phyloP scores from a whole-genome alignment of 2,113 vertebrate genomes.

The Pelusios castaneus region DNA sequence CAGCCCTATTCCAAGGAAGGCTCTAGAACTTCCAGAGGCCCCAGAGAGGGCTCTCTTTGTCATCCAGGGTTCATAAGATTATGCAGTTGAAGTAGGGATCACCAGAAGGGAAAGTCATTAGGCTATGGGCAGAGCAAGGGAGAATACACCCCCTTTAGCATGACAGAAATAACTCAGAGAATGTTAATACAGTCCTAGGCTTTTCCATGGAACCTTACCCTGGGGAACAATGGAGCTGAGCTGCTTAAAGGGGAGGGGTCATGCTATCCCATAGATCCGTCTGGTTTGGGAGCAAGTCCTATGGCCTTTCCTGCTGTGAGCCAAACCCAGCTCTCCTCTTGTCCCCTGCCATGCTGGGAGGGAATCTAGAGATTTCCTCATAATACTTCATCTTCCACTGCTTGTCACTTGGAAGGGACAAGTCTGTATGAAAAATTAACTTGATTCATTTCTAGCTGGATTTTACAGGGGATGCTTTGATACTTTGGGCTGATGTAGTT shows the following conservation, averaged over 20 bases:
- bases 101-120: background rate
- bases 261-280: constrained; percentile 22
- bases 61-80: background rate
- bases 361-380: constrained; percentile 38
- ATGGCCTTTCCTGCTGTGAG: constrained; percentile 43
- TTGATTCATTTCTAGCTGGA: constrained; percentile 32
- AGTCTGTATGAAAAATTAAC: constrained; percentile 40
- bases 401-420: background rate
- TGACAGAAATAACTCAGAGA: background rate
- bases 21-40: background rate
- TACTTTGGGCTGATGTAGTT: constrained; percentile 33
- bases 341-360: constrained; percentile 46
- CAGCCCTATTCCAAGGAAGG: background rate
- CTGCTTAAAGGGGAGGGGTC: constrained; percentile 61
- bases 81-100: background rate
- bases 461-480: constrained; percentile 42
- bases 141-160: background rate
- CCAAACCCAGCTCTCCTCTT: constrained; percentile 57
- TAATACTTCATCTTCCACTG: constrained; percentile 44
- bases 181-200: background rate
- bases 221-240: constrained; percentile 24
- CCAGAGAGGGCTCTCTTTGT: background rate
- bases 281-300: constrained; percentile 64
- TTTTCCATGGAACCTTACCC: background rate
- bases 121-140: background rate